phyloP scores from a whole-genome alignment of 2,113 vertebrate species.

The Genyomyrus donnyi region DNA sequence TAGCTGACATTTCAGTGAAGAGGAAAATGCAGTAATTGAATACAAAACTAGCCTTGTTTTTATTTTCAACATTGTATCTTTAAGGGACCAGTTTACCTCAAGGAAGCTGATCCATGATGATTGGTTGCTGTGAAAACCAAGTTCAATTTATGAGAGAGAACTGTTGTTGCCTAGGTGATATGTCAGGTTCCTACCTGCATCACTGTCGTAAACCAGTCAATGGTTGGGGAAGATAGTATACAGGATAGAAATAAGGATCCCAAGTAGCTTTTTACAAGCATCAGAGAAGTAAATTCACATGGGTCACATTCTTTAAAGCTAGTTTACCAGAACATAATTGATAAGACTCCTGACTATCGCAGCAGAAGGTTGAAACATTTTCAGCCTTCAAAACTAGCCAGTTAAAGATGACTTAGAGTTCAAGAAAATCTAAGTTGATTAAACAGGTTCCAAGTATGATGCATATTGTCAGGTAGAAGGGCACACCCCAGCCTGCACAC shows the following conservation, averaged over 20 bases:
- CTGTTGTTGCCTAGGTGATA: conserved; percentile 43
- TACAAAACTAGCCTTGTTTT: neutral
- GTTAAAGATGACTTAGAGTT: neutral
- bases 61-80: neutral
- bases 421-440: neutral
- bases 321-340: neutral
- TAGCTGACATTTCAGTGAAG: neutral
- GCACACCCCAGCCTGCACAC: neutral
- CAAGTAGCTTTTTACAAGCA: neutral
- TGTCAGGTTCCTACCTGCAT: conserved; percentile 27
- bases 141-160: conserved; percentile 5
- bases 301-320: neutral
- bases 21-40: neutral
- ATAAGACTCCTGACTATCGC: neutral
- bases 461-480: neutral
- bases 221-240: neutral
- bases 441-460: neutral
- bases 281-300: neutral
- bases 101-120: neutral
- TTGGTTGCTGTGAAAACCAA: neutral
- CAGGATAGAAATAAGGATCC: neutral
- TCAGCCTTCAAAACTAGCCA: neutral
- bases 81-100: neutral
- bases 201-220: conserved; percentile 36
- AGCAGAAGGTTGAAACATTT: neutral